These are phyloP conservation scores for Eilema depressum DNA, from an alignment of 2,888 invertebrate genomes.

Conservation along the genomic window DNA sequence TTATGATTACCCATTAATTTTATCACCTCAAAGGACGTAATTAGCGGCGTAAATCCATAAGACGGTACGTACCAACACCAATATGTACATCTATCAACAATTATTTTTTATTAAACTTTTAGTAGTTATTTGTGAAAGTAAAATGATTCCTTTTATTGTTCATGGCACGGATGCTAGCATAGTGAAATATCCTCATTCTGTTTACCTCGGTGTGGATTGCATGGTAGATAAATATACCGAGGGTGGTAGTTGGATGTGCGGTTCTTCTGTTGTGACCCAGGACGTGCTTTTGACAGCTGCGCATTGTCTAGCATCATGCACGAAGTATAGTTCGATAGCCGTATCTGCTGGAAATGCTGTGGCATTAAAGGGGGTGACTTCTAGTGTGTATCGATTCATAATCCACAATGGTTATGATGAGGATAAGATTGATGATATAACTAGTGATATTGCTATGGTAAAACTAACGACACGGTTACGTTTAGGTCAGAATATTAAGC, in stretches of 20 bases:
- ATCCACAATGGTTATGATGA: background rate
- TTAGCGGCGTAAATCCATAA: background rate
- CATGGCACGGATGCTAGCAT: background rate
- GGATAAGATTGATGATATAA: too few relatives aligned
- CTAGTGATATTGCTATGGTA: background rate
- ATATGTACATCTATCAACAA: background rate
- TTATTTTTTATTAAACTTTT: background rate
- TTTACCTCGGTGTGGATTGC: background rate
- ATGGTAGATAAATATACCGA: background rate
- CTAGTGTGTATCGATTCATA: background rate
- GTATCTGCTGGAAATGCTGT: background rate
- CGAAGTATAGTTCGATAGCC: background rate
- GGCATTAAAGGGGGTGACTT: background rate
- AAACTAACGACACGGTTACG: background rate
- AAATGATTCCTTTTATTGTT: constrained; percentile 7
- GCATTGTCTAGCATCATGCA: constrained; percentile 5
- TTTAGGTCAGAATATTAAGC: background rate
- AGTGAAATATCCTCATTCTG: constrained; percentile 2
- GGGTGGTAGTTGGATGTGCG: background rate
- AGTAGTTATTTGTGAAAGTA: background rate
- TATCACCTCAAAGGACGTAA: background rate
- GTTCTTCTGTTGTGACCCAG: constrained; percentile 5
- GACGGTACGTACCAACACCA: background rate
- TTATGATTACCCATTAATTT: constrained; percentile 6
- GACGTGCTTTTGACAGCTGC: background rate